phyloP scores from a whole-genome alignment of 2,113 vertebrate species.

The Electrona antarctica region DNA sequence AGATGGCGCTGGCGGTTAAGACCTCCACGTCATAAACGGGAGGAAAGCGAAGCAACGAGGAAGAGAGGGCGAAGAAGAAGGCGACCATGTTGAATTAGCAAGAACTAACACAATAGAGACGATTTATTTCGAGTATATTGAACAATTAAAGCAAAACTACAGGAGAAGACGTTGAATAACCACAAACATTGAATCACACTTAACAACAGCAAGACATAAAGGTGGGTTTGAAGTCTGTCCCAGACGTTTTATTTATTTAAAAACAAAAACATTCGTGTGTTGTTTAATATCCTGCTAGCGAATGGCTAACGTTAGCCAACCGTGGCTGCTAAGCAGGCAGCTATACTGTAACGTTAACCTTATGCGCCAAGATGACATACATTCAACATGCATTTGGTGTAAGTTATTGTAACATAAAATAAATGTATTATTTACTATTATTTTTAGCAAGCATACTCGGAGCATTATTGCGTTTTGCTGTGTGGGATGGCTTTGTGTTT shows the following conservation, averaged over 20 bases:
- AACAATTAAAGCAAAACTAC: slow-evolving; percentile 23
- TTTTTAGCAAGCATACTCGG: not conserved
- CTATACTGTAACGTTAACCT: not conserved
- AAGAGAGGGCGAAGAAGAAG: slow-evolving; percentile 67
- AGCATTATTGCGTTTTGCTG: no score
- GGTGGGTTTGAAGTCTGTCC: slow-evolving; percentile 42
- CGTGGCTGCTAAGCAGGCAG: no score
- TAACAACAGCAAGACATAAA: slow-evolving; percentile 28
- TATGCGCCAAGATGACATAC: not conserved
- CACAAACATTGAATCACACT: slow-evolving; percentile 18
- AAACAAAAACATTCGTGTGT: slow-evolving; percentile 42
- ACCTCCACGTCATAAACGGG: slow-evolving; percentile 38
- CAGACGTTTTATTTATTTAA: not conserved
- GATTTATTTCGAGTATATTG: slow-evolving; percentile 64
- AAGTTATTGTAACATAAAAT: not conserved
- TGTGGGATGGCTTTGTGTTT: no score
- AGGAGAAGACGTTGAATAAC: slow-evolving; percentile 18
- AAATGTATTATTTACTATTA: not conserved
- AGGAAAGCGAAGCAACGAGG: slow-evolving; percentile 40
- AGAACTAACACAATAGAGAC: slow-evolving; percentile 78
- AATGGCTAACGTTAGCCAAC: slow-evolving; percentile 48
- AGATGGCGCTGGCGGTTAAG: slow-evolving; percentile 33
- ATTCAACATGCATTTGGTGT: not conserved
- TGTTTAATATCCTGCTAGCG: slow-evolving; percentile 35
- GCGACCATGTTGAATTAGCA: slow-evolving; percentile 80